phyloP scores from a whole-genome alignment of 2,888 invertebrate genomes.

The Thera obeliscata region DNA sequence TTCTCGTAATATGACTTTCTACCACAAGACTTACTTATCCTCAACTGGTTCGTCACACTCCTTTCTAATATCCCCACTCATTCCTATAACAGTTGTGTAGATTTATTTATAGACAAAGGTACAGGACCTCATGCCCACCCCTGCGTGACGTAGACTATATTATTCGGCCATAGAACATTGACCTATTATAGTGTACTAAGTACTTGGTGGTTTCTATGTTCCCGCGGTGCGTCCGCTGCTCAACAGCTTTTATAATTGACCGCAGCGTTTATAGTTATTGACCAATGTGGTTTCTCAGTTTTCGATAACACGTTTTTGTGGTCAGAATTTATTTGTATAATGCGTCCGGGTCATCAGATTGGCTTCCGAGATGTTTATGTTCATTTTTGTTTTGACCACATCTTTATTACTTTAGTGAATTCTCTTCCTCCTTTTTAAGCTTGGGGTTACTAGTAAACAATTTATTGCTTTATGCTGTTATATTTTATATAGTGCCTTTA shows the following conservation, averaged over 20 bases:
- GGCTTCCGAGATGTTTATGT: neutral
- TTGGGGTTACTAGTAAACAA: too few relatives aligned
- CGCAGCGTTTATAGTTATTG: constrained; percentile 31
- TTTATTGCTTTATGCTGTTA: too few relatives aligned
- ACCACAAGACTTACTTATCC: too few relatives aligned
- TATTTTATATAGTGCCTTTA: neutral
- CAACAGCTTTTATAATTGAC: constrained; percentile 13
- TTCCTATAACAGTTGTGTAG: too few relatives aligned
- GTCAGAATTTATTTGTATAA: constrained; percentile 23
- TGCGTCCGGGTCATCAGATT: constrained; percentile 17
- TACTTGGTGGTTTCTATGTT: neutral
- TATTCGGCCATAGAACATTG: constrained; percentile 33
- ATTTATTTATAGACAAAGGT: constrained; percentile 5
- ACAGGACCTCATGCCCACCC: constrained; percentile 25
- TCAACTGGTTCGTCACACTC: too few relatives aligned
- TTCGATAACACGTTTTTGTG: constrained; percentile 28
- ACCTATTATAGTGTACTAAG: constrained; percentile 27
- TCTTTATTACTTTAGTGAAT: too few relatives aligned
- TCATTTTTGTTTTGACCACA: neutral
- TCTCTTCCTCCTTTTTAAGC: too few relatives aligned
- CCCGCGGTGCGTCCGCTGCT: neutral
- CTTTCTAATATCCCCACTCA: too few relatives aligned
- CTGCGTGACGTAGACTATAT: constrained; percentile 30
- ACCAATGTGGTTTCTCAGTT: constrained; percentile 30
- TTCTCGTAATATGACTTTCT: too few relatives aligned